These are phyloP conservation scores for Tenrec ecaudatus DNA, from an alignment of 2,113 vertebrate genomes.

Conservation along the genomic window DNA sequence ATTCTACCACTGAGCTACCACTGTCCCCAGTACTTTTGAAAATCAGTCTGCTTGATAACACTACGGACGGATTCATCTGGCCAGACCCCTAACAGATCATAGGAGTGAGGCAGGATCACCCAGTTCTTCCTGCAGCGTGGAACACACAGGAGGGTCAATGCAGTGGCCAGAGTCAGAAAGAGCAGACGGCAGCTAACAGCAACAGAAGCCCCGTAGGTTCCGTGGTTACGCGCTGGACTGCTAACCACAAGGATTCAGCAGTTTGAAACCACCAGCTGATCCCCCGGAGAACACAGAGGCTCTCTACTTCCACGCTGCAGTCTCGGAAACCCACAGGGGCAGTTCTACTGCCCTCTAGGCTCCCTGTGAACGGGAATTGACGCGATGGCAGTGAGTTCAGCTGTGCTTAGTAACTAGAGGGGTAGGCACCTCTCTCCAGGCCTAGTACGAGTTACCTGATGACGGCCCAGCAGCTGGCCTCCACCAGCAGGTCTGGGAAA, in stretches of 20 bases:
- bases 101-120: not conserved
- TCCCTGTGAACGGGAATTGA: no score
- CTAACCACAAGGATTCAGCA: no score
- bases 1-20: not conserved
- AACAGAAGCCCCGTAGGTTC: no score
- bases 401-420: no score
- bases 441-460: not conserved
- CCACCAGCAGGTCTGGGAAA: conserved; percentile 41
- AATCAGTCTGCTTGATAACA: not conserved
- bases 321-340: no score
- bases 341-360: no score
- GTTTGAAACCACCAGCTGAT: no score
- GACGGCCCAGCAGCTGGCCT: not conserved
- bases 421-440: not conserved
- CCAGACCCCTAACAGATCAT: not conserved
- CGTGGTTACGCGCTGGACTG: no score
- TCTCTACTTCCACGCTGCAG: no score
- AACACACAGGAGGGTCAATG: not conserved
- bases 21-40: not conserved
- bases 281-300: no score
- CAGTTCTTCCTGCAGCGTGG: not conserved
- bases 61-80: no score
- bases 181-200: not conserved
- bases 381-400: no score
- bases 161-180: not conserved